Evolutionary conservation across 2,888 invertebrate genomes (phyloP), one percentile per base, ranked within the genome.

Genomic region (Incurvaria masculella): DNA sequence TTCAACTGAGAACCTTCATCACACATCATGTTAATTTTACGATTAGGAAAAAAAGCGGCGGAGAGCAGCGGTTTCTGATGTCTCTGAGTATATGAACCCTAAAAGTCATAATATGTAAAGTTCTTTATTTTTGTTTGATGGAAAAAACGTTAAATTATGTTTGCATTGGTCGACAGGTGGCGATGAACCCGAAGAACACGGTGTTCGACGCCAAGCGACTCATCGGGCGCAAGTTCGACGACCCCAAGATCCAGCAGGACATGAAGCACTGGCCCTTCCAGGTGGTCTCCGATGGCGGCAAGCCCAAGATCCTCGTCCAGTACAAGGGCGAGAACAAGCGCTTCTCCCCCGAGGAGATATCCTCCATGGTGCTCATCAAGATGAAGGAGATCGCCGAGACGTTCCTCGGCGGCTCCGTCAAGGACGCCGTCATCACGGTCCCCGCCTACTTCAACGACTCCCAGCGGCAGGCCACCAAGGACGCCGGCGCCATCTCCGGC

Each of bases 381-480:
- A n/a, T n/a, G n/a, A n/a, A n/a, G n/a, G 88, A 89, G 69, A 85
- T 82, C 8, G 89, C 91, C 5, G 90, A 90, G 60, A 83, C 85
- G 0, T 91, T 85, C 63, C 72, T 91, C 48, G 94, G 94, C 33
- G 81, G 80, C 20, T 80, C 76, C 49, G 84, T 92, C 0, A 81
- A 76, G 52, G 88, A 91, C 63, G 91, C 90, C 2, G 91, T 92
- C 8, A 82, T 92, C 55, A 92, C 91, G 1, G 91, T 91, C 3
- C 91, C 91, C 4, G 91, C 91, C 4, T 91, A 91, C 63, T 91
- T 90, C 63, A n/a, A n/a, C n/a, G n/a, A n/a, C n/a, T n/a, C n/a
- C n/a, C n/a, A n/a, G n/a, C n/a, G n/a, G n/a, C n/a, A 90, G 65
- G 90, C 90, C 11, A 94, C 94, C 8, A 94, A 94, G 70, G 95